Base-by-base conservation (phyloP, 2,888 invertebrate species). In the Tethea ocularis region DNA sequence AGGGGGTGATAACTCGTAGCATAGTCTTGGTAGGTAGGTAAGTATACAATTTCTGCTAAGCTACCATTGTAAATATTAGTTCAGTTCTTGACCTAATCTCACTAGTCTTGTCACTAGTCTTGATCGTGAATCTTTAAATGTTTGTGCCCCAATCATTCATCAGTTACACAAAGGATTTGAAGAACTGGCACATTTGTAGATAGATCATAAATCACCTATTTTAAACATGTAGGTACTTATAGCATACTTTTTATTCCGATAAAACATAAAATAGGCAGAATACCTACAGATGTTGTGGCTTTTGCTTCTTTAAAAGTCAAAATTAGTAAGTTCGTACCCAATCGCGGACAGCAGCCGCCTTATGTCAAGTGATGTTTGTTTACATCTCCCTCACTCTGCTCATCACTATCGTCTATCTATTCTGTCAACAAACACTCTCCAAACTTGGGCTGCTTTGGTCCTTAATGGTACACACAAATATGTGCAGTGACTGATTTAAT, bases 341-440 rank as follows among this genome's bases (percentile, higher is more conserved):
- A 58, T 60, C n/a, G 57, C 69, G 75, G 74, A 70, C 71, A 74
- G 69, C 83, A 82, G 78, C 72, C 80, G 82, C 68, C 51, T 59
- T 74, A 57, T 74, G 77, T 82, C 83, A 74, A 64, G 66, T 61
- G 60, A 36, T 65, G 71, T 78, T 79, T 87, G 81, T 86, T 85
- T 86, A 85, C 75, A 64, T 70, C 74, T 68, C 74, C 60, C 72
- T 77, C 71, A 67, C 66, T 64, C 64, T 60, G 68, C 70, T 76
- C 78, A 69, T 82, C 80, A 74, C 77, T 74, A 74, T 74, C 77
- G 67, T 63, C 81, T 80, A 81, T 82, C 80, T 76, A 76, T 82
- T 76, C 79, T 76, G 74, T 85, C 85, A 87, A 86, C 86, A 89
- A 82, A 84, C 76, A 72, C 69, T 74, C 71, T 66, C 71, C 54